These are phyloP conservation scores for Drosophila monieri DNA, from an alignment of 2,888 invertebrate genomes.

Conservation along the genomic window DNA sequence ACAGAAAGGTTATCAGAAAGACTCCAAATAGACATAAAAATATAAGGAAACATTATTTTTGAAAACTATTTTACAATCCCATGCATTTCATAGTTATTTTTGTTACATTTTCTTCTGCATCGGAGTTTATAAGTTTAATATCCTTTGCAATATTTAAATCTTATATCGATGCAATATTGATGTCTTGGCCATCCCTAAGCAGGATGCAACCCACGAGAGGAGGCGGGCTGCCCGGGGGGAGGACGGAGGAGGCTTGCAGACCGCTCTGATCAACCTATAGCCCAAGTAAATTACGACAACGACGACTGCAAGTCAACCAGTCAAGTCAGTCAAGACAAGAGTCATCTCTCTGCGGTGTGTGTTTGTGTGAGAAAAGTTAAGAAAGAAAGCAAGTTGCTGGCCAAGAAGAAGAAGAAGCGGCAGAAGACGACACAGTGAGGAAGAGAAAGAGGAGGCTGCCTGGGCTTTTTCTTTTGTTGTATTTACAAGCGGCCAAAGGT, in stretches of 20 bases:
- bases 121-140: neutral
- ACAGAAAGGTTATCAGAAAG: no score
- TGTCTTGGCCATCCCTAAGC: conserved; percentile 3
- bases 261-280: conserved; percentile 76
- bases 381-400: conserved; percentile 71
- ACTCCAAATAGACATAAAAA: no score
- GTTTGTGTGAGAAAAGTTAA: conserved; percentile 60
- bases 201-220: conserved; percentile 11
- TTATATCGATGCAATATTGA: neutral
- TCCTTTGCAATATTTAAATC: neutral
- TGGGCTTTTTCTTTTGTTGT: conserved; percentile 59
- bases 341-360: conserved; percentile 36
- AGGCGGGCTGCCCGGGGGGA: neutral
- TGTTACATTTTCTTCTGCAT: no score
- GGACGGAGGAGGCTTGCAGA: conserved; percentile 6
- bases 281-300: conserved; percentile 76
- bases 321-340: conserved; percentile 77
- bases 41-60: no score
- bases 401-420: conserved; percentile 25
- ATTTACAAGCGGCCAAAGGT: conserved; percentile 83
- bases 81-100: no score
- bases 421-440: conserved; percentile 18
- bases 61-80: no score
- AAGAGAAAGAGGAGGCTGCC: conserved; percentile 41
- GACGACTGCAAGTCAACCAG: conserved; percentile 73